phyloP scores from a whole-genome alignment of 2,113 vertebrate species.

The Ploceus nigricollis region DNA sequence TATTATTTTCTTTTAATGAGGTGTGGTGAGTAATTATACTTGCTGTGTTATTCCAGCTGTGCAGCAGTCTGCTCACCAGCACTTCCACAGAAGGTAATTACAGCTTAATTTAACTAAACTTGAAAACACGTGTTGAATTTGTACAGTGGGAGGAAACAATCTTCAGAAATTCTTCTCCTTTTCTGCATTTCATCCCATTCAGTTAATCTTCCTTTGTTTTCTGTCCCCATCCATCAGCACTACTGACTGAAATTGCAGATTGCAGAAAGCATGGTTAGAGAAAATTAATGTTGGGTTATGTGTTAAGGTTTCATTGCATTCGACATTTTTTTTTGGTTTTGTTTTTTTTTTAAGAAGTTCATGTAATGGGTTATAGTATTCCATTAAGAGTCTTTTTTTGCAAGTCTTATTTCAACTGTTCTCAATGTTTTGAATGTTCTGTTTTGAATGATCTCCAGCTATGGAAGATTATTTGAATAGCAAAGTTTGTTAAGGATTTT shows the following conservation, averaged over 20 bases:
- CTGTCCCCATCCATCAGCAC: not conserved
- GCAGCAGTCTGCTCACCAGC: conserved; percentile 14
- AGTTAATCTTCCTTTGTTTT: not conserved
- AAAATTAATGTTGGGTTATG: not conserved
- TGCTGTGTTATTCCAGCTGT: conserved; percentile 12
- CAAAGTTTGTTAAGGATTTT: not conserved
- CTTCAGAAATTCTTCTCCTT: not conserved
- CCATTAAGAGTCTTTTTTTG: conserved; percentile 1
- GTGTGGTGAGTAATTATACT: not conserved
- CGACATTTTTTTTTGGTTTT: not conserved
- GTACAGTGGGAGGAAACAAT: conserved; percentile 28
- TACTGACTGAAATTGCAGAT: not conserved
- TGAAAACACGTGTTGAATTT: conserved; percentile 51
- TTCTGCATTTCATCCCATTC: not conserved
- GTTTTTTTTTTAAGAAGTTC: not conserved
- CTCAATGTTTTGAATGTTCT: not conserved
- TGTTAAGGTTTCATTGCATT: not conserved
- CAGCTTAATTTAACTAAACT: conserved; percentile 30
- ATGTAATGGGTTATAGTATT: not conserved
- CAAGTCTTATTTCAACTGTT: not conserved
- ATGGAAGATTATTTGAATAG: not conserved
- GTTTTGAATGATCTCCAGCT: not conserved
- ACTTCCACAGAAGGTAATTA: conserved; percentile 22
- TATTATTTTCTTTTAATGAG: not conserved
- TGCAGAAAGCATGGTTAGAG: not conserved